Conservation (phyloP, 2,113 vertebrate species). For the Pachyramphus minor region DNA sequence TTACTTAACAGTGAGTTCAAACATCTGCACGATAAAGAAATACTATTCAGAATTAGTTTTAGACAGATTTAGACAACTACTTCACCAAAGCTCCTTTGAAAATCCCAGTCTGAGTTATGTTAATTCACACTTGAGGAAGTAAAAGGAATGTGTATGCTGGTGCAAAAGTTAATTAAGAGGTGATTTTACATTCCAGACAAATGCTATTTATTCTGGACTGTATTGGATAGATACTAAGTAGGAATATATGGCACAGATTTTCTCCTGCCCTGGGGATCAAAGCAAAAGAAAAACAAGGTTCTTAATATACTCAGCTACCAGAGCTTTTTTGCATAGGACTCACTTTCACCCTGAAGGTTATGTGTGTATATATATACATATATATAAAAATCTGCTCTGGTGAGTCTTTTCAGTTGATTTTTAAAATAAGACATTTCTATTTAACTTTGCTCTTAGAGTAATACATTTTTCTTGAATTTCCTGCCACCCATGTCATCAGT, state of each 20-base stretch:
- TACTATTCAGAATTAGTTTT: neutral
- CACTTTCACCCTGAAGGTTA: neutral
- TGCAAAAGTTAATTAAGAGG: neutral
- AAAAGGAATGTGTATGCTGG: neutral
- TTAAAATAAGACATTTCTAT: neutral
- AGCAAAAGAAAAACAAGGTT: neutral
- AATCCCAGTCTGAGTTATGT: neutral
- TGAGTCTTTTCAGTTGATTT: neutral
- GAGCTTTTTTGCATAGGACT: neutral
- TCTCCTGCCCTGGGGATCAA: neutral
- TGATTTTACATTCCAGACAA: neutral
- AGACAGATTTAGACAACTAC: neutral
- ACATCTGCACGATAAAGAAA: neutral
- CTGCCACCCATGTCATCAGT: neutral
- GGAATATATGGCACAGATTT: neutral
- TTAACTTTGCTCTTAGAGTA: neutral
- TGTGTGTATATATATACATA: too few relatives aligned
- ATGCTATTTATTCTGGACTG: neutral
- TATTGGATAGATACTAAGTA: neutral
- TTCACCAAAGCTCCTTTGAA: neutral
- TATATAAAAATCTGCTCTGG: neutral
- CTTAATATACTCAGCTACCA: neutral
- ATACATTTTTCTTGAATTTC: neutral
- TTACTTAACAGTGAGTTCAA: neutral
- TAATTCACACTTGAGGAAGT: neutral